phyloP scores from a whole-genome alignment of 2,113 vertebrate genomes.

The Hiodon tergisus region DNA sequence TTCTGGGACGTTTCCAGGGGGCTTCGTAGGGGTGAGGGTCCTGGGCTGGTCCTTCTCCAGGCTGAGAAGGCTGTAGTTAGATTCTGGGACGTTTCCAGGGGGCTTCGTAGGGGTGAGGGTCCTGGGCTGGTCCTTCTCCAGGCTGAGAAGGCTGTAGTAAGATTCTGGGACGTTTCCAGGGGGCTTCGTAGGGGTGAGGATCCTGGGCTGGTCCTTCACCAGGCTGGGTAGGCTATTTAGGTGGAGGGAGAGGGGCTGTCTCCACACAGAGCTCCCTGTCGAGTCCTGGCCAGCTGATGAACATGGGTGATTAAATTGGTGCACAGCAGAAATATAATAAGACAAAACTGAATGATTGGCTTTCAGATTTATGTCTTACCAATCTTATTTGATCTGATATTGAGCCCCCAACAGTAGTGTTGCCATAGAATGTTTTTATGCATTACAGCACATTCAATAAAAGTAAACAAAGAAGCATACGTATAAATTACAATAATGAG shows the following conservation, averaged over 20 bases:
- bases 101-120: constrained; percentile 63
- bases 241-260: constrained; percentile 66
- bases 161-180: constrained; percentile 54
- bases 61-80: constrained; percentile 71
- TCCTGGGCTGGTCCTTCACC: constrained; percentile 58
- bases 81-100: constrained; percentile 50
- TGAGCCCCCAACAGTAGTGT: too few relatives aligned
- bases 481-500: too few relatives aligned
- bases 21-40: constrained; percentile 64
- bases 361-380: neutral
- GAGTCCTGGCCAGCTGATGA: constrained; percentile 55
- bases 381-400: too few relatives aligned
- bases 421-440: too few relatives aligned
- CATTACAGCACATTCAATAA: too few relatives aligned
- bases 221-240: constrained; percentile 72
- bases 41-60: constrained; percentile 62
- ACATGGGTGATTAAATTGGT: constrained; percentile 2
- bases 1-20: constrained; percentile 46
- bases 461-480: too few relatives aligned
- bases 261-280: constrained; percentile 50
- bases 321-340: neutral
- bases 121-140: constrained; percentile 61
- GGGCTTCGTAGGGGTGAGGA: constrained; percentile 61
- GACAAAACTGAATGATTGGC: neutral
- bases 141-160: constrained; percentile 70